Conservation (phyloP, 2,888 invertebrate species). For the Hydriomena furcata region DNA sequence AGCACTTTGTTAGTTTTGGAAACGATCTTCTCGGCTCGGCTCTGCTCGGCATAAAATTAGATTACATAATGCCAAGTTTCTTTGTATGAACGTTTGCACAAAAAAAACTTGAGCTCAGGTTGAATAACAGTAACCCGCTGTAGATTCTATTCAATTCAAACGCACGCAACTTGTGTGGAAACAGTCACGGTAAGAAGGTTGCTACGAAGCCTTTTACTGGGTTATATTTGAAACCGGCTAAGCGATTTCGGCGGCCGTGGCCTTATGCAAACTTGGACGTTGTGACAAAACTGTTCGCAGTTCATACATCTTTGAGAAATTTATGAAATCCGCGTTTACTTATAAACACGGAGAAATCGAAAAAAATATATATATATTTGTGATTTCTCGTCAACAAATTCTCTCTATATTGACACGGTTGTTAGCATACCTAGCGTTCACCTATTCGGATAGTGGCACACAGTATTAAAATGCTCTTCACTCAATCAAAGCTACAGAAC, state of each 20-base stretch:
- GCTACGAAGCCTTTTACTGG: conserved; percentile 36
- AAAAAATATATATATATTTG: conserved; percentile 34
- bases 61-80: conserved; percentile 33
- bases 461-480: background rate
- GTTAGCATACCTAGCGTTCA: conserved; percentile 7
- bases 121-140: conserved; percentile 38
- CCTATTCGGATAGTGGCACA: background rate
- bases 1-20: conserved; percentile 14
- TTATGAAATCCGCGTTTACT: conserved; percentile 38
- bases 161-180: conserved; percentile 42
- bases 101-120: conserved; percentile 33
- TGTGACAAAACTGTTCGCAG: conserved; percentile 42
- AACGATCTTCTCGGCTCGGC: conserved; percentile 29
- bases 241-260: conserved; percentile 48
- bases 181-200: conserved; percentile 41
- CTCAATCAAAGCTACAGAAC: background rate
- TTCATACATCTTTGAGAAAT: conserved; percentile 40
- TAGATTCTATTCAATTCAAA: conserved; percentile 38
- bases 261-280: conserved; percentile 52
- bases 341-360: conserved; percentile 28
- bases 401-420: conserved; percentile 4
- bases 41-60: conserved; percentile 27
- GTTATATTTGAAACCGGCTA: conserved; percentile 43
- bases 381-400: conserved; percentile 24
- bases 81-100: conserved; percentile 32